Evolutionary conservation across 2,113 vertebrate species (phyloP), one percentile per base, ranked within the genome.

Genomic region (Carassius carassius): DNA sequence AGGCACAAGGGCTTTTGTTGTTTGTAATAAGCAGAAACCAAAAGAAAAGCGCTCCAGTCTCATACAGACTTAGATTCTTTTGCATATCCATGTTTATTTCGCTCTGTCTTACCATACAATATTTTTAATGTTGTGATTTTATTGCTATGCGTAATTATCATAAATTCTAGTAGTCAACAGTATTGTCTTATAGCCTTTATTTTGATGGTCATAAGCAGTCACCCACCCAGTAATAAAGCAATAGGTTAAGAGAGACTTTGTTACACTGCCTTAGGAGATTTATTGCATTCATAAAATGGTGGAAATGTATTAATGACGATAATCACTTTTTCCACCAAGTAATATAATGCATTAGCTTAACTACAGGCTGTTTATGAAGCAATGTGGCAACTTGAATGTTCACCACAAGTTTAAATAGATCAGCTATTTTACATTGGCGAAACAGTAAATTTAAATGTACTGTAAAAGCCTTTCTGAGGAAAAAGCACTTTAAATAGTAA

Each of bases 1-100:
- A 76, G 73, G 44, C 37, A 73, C 60, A 12, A 54, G 17, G 25
- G 49, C 32, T 83, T 84, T 78, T 81, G 41, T 81, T 51, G 47
- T 23, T n/a, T 58, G 63, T 49, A 84, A 79, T 77, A 84, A 37
- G 54, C 13, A 17, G 60, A 73, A 41, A n/a, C n/a, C n/a, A n/a
- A n/a, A n/a, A n/a, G n/a, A n/a, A 86, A 62, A 54, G 62, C 16
- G 32, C n/a, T 81, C 21, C 21, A 69, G 29, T n/a, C 51, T 80
- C 76, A 77, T 47, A 51, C 78, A 51, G 72, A 62, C 60, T 69
- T 13, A 23, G 69, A 84, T 21, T 44, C 69, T 58, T 29, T 81
- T 84, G 58, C 79, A n/a, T 32, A 41, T 37, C 74, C 2, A 58
- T 29, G 44, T 73, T 81, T 70, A 65, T 72, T n/a, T 37, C 8